Evolutionary conservation across 2,797 vertebrate species (phyloP).

Genomic region (Brachyalestes nurse): DNA sequence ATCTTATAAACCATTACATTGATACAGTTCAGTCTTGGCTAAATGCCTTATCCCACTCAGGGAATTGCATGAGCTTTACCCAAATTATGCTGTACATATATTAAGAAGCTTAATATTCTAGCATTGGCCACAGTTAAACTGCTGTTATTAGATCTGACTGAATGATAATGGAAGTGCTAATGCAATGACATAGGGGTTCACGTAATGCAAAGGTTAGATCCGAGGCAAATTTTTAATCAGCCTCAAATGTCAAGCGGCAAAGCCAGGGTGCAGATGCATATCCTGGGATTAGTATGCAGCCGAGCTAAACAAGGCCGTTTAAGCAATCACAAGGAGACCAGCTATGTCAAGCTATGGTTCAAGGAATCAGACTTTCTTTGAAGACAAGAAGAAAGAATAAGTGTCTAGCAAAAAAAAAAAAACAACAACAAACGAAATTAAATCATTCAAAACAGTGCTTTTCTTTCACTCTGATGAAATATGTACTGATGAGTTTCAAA

Average conservation of each 20-base stretch:
- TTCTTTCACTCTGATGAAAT: not conserved
- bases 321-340: constrained; percentile 24
- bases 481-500: not conserved
- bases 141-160: constrained; percentile 77
- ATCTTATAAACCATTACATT: constrained; percentile 50
- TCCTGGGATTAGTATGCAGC: constrained; percentile 60
- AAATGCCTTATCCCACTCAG: constrained; percentile 58
- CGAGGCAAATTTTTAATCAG: constrained; percentile 76
- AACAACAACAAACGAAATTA: not conserved
- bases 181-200: constrained; percentile 71
- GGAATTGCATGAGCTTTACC: constrained; percentile 57
- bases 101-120: constrained; percentile 66
- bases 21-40: constrained; percentile 62
- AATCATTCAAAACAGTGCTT: constrained; percentile 33
- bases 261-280: constrained; percentile 70
- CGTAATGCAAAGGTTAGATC: constrained; percentile 71
- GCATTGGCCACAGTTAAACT: constrained; percentile 58
- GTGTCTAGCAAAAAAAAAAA: constrained; percentile 16
- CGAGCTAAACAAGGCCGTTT: constrained; percentile 55
- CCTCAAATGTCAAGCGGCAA: constrained; percentile 76
- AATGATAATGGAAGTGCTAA: constrained; percentile 77
- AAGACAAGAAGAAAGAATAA: constrained; percentile 19
- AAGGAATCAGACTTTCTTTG: constrained; percentile 34
- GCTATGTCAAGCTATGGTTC: constrained; percentile 20
- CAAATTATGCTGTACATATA: constrained; percentile 66